Conservation (phyloP, 2,113 vertebrate genomes). For the Cebus imitator region DNA sequence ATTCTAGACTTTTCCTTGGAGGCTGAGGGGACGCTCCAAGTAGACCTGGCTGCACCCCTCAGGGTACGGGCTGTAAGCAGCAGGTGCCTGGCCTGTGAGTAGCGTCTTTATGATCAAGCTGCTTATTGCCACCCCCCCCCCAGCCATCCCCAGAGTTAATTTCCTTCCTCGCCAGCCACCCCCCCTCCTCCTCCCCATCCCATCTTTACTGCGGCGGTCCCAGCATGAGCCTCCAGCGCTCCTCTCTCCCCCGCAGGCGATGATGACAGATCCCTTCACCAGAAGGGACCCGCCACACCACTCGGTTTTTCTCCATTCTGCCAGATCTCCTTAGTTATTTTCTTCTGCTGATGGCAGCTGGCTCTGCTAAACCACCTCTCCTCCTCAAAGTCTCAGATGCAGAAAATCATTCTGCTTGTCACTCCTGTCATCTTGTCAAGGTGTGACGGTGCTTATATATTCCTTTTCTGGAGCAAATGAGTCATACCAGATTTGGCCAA, state of each 20-base stretch:
- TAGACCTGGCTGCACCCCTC: neutral
- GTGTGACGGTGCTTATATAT: constrained; percentile 54
- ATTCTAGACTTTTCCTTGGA: neutral
- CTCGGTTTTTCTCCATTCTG: neutral
- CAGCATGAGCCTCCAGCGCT: neutral
- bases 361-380: constrained; percentile 65
- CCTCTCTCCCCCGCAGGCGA: neutral
- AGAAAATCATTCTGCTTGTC: constrained; percentile 71
- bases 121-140: no score
- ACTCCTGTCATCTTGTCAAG: constrained; percentile 65
- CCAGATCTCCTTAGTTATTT: constrained; percentile 72
- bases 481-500: neutral
- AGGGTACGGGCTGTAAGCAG: neutral
- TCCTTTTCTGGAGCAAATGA: constrained; percentile 68
- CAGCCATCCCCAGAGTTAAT: no score
- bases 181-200: no score
- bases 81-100: neutral
- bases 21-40: neutral
- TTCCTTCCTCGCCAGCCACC: neutral
- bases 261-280: constrained; percentile 51
- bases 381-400: constrained; percentile 45
- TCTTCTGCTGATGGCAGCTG: constrained; percentile 70
- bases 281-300: neutral
- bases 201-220: accelerated
- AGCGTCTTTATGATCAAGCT: neutral